These are phyloP conservation scores for Oscheius sp. DNA, from an alignment of 2,888 invertebrate genomes.

Conservation along the genomic window DNA sequence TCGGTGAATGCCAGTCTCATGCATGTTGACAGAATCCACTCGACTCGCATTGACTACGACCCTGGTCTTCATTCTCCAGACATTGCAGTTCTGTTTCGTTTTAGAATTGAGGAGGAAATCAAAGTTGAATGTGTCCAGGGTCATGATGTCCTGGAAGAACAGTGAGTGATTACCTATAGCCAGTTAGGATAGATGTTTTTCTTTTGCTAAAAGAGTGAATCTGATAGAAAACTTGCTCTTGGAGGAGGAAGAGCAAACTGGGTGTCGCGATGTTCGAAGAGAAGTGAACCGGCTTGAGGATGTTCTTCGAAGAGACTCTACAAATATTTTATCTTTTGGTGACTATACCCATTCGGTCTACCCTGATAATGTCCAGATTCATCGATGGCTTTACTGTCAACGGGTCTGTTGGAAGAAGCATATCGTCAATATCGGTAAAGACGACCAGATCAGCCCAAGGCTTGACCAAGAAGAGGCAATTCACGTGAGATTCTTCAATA, in stretches of 20 bases:
- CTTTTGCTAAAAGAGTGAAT: neutral
- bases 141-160: constrained; percentile 44
- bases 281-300: constrained; percentile 70
- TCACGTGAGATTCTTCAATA: constrained; percentile 72
- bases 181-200: neutral
- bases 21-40: constrained; percentile 72
- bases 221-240: constrained; percentile 21
- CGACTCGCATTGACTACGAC: constrained; percentile 72
- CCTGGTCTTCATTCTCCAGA: constrained; percentile 73
- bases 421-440: constrained; percentile 72
- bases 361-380: constrained; percentile 63
- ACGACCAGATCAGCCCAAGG: constrained; percentile 69
- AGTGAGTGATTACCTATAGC: too few species aligned
- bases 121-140: constrained; percentile 64
- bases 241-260: constrained; percentile 59
- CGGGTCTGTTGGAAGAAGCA: constrained; percentile 69
- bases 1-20: constrained; percentile 72
- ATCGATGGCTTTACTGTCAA: constrained; percentile 53
- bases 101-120: constrained; percentile 66
- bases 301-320: constrained; percentile 68
- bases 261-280: constrained; percentile 71
- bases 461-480: constrained; percentile 71
- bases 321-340: neutral
- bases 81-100: constrained; percentile 69
- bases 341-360: constrained; percentile 31